Base-by-base conservation (phyloP, 2,113 vertebrate genomes). In the Rattus rattus region DNA sequence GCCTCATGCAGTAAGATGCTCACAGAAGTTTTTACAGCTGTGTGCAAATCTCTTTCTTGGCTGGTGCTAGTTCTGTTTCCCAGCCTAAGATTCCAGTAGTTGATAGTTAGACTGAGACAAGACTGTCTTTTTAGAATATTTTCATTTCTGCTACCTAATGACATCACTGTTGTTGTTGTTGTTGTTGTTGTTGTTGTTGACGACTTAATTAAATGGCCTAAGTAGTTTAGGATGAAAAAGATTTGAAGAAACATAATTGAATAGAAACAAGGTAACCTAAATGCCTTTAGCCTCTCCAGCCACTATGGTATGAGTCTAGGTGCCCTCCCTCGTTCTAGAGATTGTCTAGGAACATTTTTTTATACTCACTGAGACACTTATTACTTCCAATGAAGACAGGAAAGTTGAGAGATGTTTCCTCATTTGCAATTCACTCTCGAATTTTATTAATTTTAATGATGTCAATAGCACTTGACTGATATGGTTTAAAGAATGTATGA, bases 321-420 rank as follows among this genome's bases (percentile, higher is more conserved):
- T 63, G 7, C 75, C 59, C 0, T 5, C 36, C 69, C 43, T 67
- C 72, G 26, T 86, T 91, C 49, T 6, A 11, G n/a, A 26, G 30
- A 75, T 89, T 97, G 92, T 97, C 91, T 95, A 97, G 91, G 95
- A 96, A 98, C 81, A 52, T 47, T 87, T 87, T 95, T 87, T 92
- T 22, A 43, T 63, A 36, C 43, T 77, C 83, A 56, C 28, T 96
- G 56, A n/a, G 94, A 83, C 93, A 92, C 76, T 97, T 94, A 87
- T 92, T 92, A 92, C 43, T 88, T 83, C 81, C 92, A 63, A 88
- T 89, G 86, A 92, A 94, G 91, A 90, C 22, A 91, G 81, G 28
- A 95, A 96, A 93, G 88, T 90, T 81, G 5, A 24, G 54, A 75
- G 76, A 80, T 26, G 43, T 95, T 59, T 92, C 59, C 63, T 88